Percentiles rank a stretch among this genome's conserved stretches.
These are phyloP conservation scores for Ceratoteleas bidentatus DNA, from an alignment of 1,140 invertebrate species.

Conservation along the genomic window DNA sequence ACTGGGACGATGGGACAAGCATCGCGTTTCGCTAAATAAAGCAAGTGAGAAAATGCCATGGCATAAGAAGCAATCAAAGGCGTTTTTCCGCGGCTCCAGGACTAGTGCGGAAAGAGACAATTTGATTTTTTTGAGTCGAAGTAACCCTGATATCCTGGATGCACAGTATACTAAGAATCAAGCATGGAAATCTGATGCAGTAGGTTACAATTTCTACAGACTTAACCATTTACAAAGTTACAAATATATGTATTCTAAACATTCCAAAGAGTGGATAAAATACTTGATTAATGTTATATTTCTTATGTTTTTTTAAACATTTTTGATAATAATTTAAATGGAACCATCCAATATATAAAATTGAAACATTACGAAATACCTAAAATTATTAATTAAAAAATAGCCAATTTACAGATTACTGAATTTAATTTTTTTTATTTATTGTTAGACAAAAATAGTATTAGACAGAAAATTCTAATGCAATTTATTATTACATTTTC, in stretches of 20 bases:
- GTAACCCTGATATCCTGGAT: conserved; percentile 90
- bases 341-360: too few species aligned
- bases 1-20: conserved; percentile 95
- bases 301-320: background rate
- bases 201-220: conserved; percentile 71
- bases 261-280: too few species aligned
- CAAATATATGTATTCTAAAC: too few species aligned
- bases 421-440: too few species aligned
- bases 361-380: too few species aligned
- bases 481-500: conserved; percentile 60
- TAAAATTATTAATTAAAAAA: too few species aligned
- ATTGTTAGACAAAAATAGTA: too few species aligned
- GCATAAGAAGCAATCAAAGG: conserved; percentile 88
- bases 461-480: too few species aligned
- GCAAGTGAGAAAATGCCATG: conserved; percentile 87
- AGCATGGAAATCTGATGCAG: conserved; percentile 96
- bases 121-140: conserved; percentile 92
- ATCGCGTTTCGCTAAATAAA: conserved; percentile 86
- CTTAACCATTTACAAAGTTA: too few species aligned
- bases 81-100: conserved; percentile 96
- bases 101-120: conserved; percentile 95
- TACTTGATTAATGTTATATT: too few species aligned
- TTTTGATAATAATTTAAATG: too few species aligned
- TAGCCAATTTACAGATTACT: too few species aligned
- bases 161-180: conserved; percentile 99